Conservation (phyloP, 2,888 invertebrate species). For the Acanthosoma haemorrhoidale region DNA sequence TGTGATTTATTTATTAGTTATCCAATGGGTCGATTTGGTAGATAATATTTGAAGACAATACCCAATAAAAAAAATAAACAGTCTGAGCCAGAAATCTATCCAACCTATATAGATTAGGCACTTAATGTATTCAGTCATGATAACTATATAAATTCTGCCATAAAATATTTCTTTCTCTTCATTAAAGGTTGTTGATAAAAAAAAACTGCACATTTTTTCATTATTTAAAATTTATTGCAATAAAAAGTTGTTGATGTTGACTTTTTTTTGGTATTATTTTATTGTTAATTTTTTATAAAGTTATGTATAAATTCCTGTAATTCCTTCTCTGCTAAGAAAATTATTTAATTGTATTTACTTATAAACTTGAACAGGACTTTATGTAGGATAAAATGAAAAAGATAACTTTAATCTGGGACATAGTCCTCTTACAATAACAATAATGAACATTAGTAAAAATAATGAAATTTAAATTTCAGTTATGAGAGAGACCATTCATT, state of each 20-base stretch:
- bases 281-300: too few species aligned
- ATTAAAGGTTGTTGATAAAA: not conserved
- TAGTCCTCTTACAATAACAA: too few species aligned
- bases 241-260: conserved; percentile 4
- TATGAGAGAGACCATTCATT: too few species aligned
- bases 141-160: not conserved
- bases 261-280: too few species aligned
- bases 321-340: too few species aligned
- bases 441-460: too few species aligned
- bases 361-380: too few species aligned
- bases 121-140: not conserved
- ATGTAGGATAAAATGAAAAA: too few species aligned
- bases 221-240: not conserved
- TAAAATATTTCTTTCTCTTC: not conserved
- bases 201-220: not conserved
- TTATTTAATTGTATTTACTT: too few species aligned
- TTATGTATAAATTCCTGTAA: too few species aligned
- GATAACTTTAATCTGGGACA: too few species aligned
- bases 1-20: not conserved
- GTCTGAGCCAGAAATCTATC: not conserved
- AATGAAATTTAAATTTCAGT: too few species aligned
- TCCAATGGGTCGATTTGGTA: not conserved
- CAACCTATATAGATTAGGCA: not conserved
- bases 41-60: not conserved
- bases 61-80: not conserved